phyloP scores from a whole-genome alignment of 1,140 invertebrate species.

The Drosophila tsacasi region DNA sequence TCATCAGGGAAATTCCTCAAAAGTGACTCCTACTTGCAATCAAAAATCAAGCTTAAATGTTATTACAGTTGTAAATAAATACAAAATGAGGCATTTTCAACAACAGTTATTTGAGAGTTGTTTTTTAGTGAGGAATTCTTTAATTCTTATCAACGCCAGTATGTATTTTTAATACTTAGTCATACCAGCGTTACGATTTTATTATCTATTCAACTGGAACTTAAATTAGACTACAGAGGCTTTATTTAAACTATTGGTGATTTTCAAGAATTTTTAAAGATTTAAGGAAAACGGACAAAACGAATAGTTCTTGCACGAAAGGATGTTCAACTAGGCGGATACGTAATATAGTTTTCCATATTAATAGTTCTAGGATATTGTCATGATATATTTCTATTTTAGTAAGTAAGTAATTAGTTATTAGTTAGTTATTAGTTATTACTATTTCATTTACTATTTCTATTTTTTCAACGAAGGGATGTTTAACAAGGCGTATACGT shows the following conservation, averaged over 20 bases:
- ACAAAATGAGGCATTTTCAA: not conserved
- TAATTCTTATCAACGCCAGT: not conserved
- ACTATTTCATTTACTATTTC: not conserved
- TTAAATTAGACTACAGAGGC: not conserved
- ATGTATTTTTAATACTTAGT: not conserved
- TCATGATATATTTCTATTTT: too few species aligned
- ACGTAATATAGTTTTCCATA: not conserved
- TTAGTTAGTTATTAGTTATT: not conserved
- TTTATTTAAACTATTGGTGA: not conserved
- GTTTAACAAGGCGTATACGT: not conserved
- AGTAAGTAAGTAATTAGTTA: too few species aligned
- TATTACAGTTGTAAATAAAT: not conserved
- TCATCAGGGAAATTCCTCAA: not conserved
- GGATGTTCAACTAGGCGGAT: not conserved
- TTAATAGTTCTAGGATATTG: too few species aligned
- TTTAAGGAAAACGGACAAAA: too few species aligned
- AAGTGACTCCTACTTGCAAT: slow-evolving; percentile 3
- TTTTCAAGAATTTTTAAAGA: not conserved
- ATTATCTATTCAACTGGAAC: not conserved
- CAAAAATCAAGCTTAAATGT: not conserved
- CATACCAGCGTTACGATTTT: not conserved
- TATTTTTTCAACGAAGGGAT: not conserved
- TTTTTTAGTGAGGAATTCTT: not conserved
- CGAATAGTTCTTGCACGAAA: too few species aligned
- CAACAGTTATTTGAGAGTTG: not conserved